Evolutionary conservation across 2,797 vertebrate species (phyloP), one percentile per base, ranked within the genome.

Genomic region (Cetoscarus ocellatus): DNA sequence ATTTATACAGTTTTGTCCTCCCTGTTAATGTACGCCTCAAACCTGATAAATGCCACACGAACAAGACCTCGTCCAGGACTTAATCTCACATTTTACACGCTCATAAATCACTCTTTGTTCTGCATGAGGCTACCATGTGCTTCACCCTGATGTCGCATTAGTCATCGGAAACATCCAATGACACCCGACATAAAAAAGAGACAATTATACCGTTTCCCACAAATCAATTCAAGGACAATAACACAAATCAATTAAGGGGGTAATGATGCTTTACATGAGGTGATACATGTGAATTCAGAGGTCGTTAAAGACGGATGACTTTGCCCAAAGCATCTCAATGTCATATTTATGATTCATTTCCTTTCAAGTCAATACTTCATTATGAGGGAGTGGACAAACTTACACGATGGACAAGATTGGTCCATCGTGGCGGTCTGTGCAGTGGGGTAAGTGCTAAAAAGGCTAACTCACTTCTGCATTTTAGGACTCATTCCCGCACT

Each of bases 1-100:
- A 69, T 85, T 87, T 90, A 87, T 89, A 62, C 82, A 77, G 77
- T 61, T 84, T 88, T 88, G 86, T 79, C 86, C 87, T 90, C 51
- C 3, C 5, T 56, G 14, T 39, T 68, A 59, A 54, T 60, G 60
- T 65, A 40, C 6, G 11, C 51, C n/a, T 3, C 5, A 5, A 1
- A 47, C 52, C 78, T 50, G 77, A 85, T 86, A 69, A 86, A 86
- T 55, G 3, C 43, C 19, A 43, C 59, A 63, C 1, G 15, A 69
- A 34, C 50, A 45, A 79, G 53, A 48, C 47, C 61, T 38, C 18
- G 51, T 70, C 53, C 14, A 14, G 8, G n/a, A 42, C 54, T 59
- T 79, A 49, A 76, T 83, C 80, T 82, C 61, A 35, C 13, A 42
- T 67, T 76, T 65, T 19, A 44, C 40, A 18, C 13, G 45, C 74